A percentile compares a stretch with the other conserved stretches of the same genome.
Evolutionary conservation across 2,888 invertebrate genomes (phyloP).

Genomic region (Ochropleura leucogaster): DNA sequence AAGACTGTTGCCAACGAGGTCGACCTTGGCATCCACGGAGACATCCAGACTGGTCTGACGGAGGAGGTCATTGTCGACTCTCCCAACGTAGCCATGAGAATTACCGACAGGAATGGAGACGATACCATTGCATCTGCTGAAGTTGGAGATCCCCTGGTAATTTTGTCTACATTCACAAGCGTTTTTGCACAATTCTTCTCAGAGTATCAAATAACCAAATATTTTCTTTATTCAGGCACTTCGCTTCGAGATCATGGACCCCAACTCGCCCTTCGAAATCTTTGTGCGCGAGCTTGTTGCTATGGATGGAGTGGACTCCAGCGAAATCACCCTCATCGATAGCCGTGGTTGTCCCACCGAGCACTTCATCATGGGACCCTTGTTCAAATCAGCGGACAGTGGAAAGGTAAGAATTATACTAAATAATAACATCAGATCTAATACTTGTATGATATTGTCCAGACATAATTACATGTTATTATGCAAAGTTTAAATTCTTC

Average conservation of each 20-base stretch:
- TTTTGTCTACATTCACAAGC: conserved; percentile 35
- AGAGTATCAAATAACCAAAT: conserved; percentile 22
- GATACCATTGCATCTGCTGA: conserved; percentile 96
- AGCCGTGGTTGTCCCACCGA: conserved; percentile 98
- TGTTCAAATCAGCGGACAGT: conserved; percentile 94
- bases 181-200: not conserved
- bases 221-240: conserved; percentile 91
- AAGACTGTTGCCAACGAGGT: conserved; percentile 98
- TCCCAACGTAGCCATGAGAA: conserved; percentile 98
- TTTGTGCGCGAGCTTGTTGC: conserved; percentile 98
- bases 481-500: conserved; percentile 16
- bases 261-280: conserved; percentile 98
- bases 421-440: not conserved
- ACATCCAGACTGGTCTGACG: conserved; percentile 95
- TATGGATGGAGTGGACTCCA: conserved; percentile 98
- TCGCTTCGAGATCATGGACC: conserved; percentile 97
- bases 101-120: conserved; percentile 95
- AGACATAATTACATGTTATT: not conserved
- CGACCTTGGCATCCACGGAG: conserved; percentile 96
- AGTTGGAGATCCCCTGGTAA: conserved; percentile 96
- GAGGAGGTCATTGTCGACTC: conserved; percentile 98
- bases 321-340: conserved; percentile 97
- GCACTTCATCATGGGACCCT: conserved; percentile 97
- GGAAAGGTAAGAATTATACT: conserved; percentile 92
- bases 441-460: not conserved